These are phyloP conservation scores for Nibea albiflora DNA, from an alignment of 2,113 vertebrate species.

Conservation along the genomic window DNA sequence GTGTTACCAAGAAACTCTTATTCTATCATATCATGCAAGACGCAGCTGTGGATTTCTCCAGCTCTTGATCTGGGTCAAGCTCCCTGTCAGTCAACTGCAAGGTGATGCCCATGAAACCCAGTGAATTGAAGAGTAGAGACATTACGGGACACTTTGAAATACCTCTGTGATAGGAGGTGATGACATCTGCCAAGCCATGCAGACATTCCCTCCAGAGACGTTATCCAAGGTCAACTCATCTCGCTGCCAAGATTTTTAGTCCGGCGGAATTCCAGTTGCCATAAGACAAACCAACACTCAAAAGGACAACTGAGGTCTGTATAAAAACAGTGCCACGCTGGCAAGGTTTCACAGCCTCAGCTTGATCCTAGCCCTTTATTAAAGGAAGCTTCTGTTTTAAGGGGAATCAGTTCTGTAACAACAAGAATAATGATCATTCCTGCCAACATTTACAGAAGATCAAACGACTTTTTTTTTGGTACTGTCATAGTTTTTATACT, in stretches of 20 bases:
- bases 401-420: constrained; percentile 35
- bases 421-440: constrained; percentile 14
- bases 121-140: constrained; percentile 23
- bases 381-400: constrained; percentile 45
- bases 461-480: constrained; percentile 21
- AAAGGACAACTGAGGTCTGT: constrained; percentile 28
- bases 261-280: constrained; percentile 61
- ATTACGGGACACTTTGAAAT: constrained; percentile 64
- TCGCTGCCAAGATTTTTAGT: constrained; percentile 67
- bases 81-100: constrained; percentile 54
- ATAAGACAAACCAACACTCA: constrained; percentile 56
- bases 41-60: constrained; percentile 38
- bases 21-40: constrained; percentile 4
- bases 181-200: constrained; percentile 80
- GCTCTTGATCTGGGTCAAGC: constrained; percentile 36
- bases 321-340: constrained; percentile 17
- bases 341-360: constrained; percentile 11
- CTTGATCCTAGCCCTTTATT: constrained; percentile 15
- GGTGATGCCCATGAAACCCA: constrained; percentile 24
- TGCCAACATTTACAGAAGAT: constrained; percentile 39
- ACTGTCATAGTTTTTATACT: constrained; percentile 17
- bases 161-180: constrained; percentile 74
- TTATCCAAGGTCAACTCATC: constrained; percentile 78
- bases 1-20: not conserved
- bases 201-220: constrained; percentile 76